Evolutionary conservation across 92 coral and sea anemone genomes (phyloP).

Genomic region (Blastomussa wellsi): DNA sequence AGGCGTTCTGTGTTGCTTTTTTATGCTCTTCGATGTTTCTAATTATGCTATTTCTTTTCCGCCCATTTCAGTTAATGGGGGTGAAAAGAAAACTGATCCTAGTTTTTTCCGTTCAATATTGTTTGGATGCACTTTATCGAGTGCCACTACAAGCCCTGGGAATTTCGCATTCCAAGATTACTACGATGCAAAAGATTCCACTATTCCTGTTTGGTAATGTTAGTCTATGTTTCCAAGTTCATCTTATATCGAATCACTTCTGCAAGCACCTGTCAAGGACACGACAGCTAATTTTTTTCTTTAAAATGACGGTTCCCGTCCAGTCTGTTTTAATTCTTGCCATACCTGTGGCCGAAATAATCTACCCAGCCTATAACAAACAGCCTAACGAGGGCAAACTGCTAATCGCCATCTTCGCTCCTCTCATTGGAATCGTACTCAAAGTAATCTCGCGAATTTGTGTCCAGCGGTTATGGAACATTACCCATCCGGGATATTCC

Average conservation of each 20-base stretch:
- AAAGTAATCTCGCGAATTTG: conserved; percentile 23
- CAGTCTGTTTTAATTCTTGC: background rate
- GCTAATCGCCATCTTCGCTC: conserved; percentile 4
- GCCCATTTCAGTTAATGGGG: background rate
- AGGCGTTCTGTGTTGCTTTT: background rate
- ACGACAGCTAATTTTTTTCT: background rate
- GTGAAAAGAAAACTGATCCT: background rate
- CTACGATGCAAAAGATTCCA: background rate
- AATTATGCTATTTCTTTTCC: background rate
- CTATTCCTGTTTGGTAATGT: background rate
- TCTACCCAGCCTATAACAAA: background rate
- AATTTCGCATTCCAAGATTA: background rate
- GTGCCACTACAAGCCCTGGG: background rate
- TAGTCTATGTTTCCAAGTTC: background rate
- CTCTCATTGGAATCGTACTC: background rate
- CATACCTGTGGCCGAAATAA: background rate
- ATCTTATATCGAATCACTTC: background rate
- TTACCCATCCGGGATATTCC: conserved; percentile 32
- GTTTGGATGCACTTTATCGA: background rate
- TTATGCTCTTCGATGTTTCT: background rate
- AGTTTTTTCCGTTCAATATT: background rate
- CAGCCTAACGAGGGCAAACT: background rate
- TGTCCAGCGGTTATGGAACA: conserved; percentile 26
- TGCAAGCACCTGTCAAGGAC: background rate
- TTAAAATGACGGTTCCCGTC: background rate